Base-by-base conservation (phyloP, 2,113 vertebrate species). In the Merops nubicus region DNA sequence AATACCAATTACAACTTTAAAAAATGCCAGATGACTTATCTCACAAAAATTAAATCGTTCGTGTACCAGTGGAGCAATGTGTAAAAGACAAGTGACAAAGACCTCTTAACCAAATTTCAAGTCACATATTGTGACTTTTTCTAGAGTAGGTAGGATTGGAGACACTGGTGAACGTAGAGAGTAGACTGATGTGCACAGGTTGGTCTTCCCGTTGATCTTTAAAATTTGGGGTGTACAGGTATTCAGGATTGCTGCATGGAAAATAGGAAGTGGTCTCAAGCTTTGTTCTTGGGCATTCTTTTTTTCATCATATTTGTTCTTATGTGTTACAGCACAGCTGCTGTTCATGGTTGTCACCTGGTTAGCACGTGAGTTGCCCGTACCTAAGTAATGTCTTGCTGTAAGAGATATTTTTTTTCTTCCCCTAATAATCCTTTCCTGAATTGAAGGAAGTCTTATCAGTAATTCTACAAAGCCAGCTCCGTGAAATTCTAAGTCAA, bases 321-420 rank as follows among this genome's bases (percentile, higher is more conserved):
- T 20, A 4, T 0, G 2, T 8, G 1, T 73, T 33, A 23, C 4
- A 19, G 25, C 33, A 8, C 18, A 18, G 63, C n/a, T 65, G 50
- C 43, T 4, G n/a, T 2, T 60, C 1, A 0, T n/a, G 16, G 63
- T 70, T 72, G 14, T 34, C 50, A 14, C n/a, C 22, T 11, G 15
- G 15, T 36, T 23, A 11, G 43, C 23, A 9, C 33, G 18, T 5
- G 54, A 51, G 15, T 7, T 31, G n/a, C 34, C 36, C 11, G 9
- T 29, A 11, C 5, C 0, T 3, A 19, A 54, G 2, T 36, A 18
- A 47, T 56, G 34, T 20, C 8, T 43, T 50, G 60, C 25, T 54
- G 28, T 9, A 15, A 72, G 1, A 22, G 38, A 63, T 19, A 11
- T 15, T 70, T 50, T 92, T 62, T 29, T 81, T 31, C 45, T n/a